Evolutionary conservation across 1,140 invertebrate genomes (phyloP).

Genomic region (Cotesia vestalis): DNA sequence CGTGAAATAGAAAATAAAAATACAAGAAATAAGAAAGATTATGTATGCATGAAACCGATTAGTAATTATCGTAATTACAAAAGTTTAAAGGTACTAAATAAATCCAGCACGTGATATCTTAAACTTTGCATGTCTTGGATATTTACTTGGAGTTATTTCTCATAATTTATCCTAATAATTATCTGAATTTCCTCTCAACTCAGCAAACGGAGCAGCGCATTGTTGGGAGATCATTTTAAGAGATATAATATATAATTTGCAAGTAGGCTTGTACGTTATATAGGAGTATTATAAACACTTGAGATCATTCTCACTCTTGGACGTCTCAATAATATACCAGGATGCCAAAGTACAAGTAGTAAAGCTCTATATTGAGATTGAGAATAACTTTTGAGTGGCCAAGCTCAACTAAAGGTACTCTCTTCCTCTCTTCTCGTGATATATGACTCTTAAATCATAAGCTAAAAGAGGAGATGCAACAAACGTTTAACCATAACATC

Average conservation of each 20-base stretch:
- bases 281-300: not conserved
- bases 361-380: slow-evolving; percentile 27
- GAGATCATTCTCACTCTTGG: slow-evolving; percentile 27
- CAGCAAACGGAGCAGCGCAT: slow-evolving; percentile 4
- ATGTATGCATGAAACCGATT: no score
- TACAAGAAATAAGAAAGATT: no score
- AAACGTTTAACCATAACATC: slow-evolving; percentile 14
- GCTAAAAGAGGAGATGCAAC: not conserved
- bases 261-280: slow-evolving; percentile 28
- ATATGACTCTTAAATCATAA: slow-evolving; percentile 33
- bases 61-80: no score
- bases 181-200: slow-evolving; percentile 3
- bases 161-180: slow-evolving; percentile 32
- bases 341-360: no score
- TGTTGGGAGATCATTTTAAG: slow-evolving; percentile 43
- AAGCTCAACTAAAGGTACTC: no score
- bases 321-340: slow-evolving; percentile 37
- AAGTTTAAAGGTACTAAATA: no score
- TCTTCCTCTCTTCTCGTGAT: slow-evolving; percentile 7
- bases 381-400: slow-evolving; percentile 50
- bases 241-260: slow-evolving; percentile 49
- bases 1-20: no score
- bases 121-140: slow-evolving; percentile 31
- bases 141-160: slow-evolving; percentile 28
- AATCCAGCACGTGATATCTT: not conserved